These are phyloP conservation scores for Andrena haemorrhoa DNA, from an alignment of 2,888 invertebrate species.

Conservation along the genomic window DNA sequence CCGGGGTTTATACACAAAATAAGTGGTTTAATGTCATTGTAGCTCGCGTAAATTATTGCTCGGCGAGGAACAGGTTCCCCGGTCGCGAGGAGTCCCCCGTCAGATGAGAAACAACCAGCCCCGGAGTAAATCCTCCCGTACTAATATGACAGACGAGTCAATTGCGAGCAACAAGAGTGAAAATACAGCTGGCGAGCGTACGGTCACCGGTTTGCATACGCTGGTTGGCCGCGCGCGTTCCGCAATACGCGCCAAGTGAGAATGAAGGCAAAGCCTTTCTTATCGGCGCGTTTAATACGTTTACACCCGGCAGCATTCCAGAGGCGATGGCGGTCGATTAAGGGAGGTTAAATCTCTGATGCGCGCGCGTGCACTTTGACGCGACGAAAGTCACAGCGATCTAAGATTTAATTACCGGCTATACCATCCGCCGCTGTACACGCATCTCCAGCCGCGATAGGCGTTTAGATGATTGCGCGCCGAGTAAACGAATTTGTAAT, in stretches of 20 bases:
- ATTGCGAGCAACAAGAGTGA: conserved; percentile 41
- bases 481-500: conserved; percentile 2
- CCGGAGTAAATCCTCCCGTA: conserved; percentile 37
- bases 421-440: neutral
- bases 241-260: conserved; percentile 7
- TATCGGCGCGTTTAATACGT: conserved; percentile 49
- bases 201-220: conserved; percentile 19
- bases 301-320: conserved; percentile 50
- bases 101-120: conserved; percentile 25
- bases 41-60: conserved; percentile 46
- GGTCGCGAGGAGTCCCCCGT: conserved; percentile 11
- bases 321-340: neutral
- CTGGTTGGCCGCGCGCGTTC: neutral
- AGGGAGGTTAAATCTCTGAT: neutral
- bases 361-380: conserved; percentile 8
- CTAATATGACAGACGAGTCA: conserved; percentile 58
- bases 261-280: conserved; percentile 23
- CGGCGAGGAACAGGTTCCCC: conserved; percentile 44
- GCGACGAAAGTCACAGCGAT: conserved; percentile 1
- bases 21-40: conserved; percentile 57
- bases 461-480: conserved; percentile 10
- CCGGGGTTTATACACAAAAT: conserved; percentile 50
- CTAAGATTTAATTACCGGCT: conserved; percentile 26
- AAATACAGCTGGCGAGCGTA: conserved; percentile 23
- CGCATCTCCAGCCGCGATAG: conserved; percentile 12